phyloP scores from a whole-genome alignment of 2,797 vertebrate species.

The Podarcis lilfordi region DNA sequence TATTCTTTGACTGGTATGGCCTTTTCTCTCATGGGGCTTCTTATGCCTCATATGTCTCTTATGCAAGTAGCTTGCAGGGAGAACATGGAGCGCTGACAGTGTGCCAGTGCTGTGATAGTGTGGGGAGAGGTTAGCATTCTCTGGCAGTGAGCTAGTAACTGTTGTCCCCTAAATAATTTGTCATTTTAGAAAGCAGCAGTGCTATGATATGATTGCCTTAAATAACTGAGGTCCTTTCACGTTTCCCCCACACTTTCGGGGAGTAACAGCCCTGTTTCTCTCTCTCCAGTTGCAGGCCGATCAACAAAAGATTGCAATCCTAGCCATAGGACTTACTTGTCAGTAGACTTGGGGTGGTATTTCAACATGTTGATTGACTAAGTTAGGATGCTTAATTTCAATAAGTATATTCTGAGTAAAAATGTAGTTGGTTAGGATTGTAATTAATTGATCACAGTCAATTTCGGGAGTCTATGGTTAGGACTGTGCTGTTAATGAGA shows the following conservation, averaged over 20 bases:
- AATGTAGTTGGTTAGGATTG: neutral
- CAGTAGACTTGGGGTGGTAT: too few relatives aligned
- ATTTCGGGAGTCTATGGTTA: neutral
- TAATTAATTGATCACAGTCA: neutral
- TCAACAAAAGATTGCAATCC: neutral
- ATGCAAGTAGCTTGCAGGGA: neutral
- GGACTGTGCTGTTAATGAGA: too few relatives aligned
- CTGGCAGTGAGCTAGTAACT: neutral
- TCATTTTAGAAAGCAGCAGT: neutral
- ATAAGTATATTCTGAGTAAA: neutral
- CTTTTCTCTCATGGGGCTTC: neutral
- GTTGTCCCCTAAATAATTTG: neutral
- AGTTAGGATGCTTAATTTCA: neutral
- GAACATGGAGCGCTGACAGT: neutral
- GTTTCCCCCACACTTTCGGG: neutral
- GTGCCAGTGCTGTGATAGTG: neutral
- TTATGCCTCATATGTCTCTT: neutral
- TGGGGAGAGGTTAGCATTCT: too few relatives aligned
- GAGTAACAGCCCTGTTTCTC: neutral
- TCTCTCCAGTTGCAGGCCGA: too few relatives aligned
- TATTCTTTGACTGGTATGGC: neutral
- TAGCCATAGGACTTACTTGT: too few relatives aligned
- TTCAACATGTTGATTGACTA: too few relatives aligned
- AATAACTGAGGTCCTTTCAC: neutral
- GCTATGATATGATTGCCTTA: neutral